Percentiles rank a stretch among this genome's conserved stretches.
Evolutionary conservation across 53 echinoderm and acorn worm genomes (phyloP).

Genomic region (Hippasteria phrygiana): DNA sequence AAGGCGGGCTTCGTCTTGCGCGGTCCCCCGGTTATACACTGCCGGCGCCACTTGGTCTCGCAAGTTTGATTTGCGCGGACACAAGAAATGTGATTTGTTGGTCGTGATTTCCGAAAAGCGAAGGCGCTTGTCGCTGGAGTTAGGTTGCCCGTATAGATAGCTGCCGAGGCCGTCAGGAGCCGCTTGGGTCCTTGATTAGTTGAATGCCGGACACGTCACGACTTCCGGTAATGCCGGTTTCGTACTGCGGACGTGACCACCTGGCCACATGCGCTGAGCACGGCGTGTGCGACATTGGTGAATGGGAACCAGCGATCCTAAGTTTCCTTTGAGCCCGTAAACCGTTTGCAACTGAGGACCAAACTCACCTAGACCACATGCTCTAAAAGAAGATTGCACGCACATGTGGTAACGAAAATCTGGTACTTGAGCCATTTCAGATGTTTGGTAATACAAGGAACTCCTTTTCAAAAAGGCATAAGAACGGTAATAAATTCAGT

Average conservation of each 20-base stretch:
- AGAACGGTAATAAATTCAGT: too few relatives aligned
- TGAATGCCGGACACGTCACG: constrained; percentile 27
- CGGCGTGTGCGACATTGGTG: neutral
- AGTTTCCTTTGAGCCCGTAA: too few relatives aligned
- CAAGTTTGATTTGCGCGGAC: constrained; percentile 21
- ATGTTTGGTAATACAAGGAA: too few relatives aligned
- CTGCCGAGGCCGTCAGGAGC: neutral
- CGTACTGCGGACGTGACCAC: neutral
- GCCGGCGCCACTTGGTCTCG: constrained; percentile 42
- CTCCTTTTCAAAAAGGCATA: too few relatives aligned
- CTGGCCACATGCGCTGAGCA: neutral
- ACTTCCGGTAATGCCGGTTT: neutral
- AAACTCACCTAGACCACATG: too few relatives aligned
- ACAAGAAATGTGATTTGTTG: constrained; percentile 45
- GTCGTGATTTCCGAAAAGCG: constrained; percentile 56
- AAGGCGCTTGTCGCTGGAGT: constrained; percentile 24
- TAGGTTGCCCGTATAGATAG: constrained; percentile 20
- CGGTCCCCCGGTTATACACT: neutral
- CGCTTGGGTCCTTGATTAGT: constrained; percentile 24
- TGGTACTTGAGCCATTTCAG: too few relatives aligned
- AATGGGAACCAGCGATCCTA: too few relatives aligned
- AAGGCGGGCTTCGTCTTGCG: neutral
- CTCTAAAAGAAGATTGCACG: too few relatives aligned
- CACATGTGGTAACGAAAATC: too few relatives aligned
- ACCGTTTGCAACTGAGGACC: too few relatives aligned